Percentiles rank a stretch among this genome's conserved stretches.
These are phyloP conservation scores for Dynastes grantii DNA, from an alignment of 2,888 invertebrate genomes.

Conservation along the genomic window DNA sequence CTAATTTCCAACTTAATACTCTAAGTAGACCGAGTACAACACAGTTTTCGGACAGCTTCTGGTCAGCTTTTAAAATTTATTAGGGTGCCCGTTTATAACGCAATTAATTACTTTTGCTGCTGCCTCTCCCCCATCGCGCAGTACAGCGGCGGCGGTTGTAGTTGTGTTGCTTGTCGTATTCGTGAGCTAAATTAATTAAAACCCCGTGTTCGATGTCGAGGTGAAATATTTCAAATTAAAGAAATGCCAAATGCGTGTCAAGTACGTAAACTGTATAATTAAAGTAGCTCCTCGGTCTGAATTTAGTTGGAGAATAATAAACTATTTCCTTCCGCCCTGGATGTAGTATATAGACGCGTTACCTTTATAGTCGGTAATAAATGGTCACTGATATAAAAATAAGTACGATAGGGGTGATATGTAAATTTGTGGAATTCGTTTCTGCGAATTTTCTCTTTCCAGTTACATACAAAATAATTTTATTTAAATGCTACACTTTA, in stretches of 20 bases:
- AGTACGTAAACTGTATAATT: slow-evolving; percentile 37
- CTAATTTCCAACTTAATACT: slow-evolving; percentile 38
- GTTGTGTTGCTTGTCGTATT: slow-evolving; percentile 29
- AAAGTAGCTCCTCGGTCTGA: slow-evolving; percentile 18
- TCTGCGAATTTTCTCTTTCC: too few relatives aligned
- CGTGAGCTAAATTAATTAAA: slow-evolving; percentile 51
- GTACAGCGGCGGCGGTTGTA: not conserved
- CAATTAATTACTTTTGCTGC: slow-evolving; percentile 41
- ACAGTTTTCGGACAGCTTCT: slow-evolving; percentile 36
- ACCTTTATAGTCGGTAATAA: slow-evolving; percentile 8
- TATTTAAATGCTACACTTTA: too few relatives aligned
- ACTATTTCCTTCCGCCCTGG: slow-evolving; percentile 21
- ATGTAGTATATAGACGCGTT: not conserved
- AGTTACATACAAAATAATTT: too few relatives aligned
- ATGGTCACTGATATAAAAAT: slow-evolving; percentile 3
- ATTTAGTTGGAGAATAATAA: slow-evolving; percentile 29
- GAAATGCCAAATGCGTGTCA: slow-evolving; percentile 46
- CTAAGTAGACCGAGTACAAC: slow-evolving; percentile 25
- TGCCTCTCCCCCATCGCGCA: not conserved
- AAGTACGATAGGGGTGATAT: slow-evolving; percentile 3
- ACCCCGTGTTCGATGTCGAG: slow-evolving; percentile 40
- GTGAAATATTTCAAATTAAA: slow-evolving; percentile 48
- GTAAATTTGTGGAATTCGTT: not conserved
- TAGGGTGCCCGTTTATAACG: slow-evolving; percentile 47
- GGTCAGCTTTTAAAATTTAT: slow-evolving; percentile 49